These are phyloP conservation scores for Thumatha senex DNA, from an alignment of 2,888 invertebrate genomes.

Conservation along the genomic window DNA sequence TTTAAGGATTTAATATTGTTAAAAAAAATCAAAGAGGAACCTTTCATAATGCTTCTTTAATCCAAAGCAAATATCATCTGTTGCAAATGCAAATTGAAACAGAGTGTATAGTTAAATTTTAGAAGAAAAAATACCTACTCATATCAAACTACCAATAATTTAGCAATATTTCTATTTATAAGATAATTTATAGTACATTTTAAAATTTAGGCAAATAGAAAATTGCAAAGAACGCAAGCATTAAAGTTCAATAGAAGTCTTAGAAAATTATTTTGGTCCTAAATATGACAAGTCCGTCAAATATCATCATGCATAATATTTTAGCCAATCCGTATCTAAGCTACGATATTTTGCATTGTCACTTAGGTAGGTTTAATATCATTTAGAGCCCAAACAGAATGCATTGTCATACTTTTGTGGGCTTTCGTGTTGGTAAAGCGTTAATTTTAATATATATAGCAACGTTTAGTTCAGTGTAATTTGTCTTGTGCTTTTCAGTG, in stretches of 20 bases:
- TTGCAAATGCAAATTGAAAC: conserved; percentile 71
- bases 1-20: conserved; percentile 42
- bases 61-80: conserved; percentile 69
- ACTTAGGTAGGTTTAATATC: conserved; percentile 19
- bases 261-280: conserved; percentile 34
- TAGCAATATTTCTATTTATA: conserved; percentile 36
- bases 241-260: conserved; percentile 50
- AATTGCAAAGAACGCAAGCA: conserved; percentile 68
- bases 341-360: conserved; percentile 43
- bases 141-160: conserved; percentile 39
- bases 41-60: conserved; percentile 70
- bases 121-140: conserved; percentile 37
- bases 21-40: conserved; percentile 58
- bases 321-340: conserved; percentile 51
- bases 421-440: conserved; percentile 65
- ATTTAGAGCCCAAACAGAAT: conserved; percentile 28
- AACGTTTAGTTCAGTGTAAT: conserved; percentile 56
- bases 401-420: conserved; percentile 30
- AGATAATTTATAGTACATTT: conserved; percentile 51
- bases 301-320: conserved; percentile 57
- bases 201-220: conserved; percentile 50
- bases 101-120: conserved; percentile 62
- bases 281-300: conserved; percentile 39
- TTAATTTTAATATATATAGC: conserved; percentile 60
- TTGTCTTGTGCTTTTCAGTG: conserved; percentile 70